phyloP scores from a whole-genome alignment of 1,140 invertebrate species.

The Aphidius gifuensis region DNA sequence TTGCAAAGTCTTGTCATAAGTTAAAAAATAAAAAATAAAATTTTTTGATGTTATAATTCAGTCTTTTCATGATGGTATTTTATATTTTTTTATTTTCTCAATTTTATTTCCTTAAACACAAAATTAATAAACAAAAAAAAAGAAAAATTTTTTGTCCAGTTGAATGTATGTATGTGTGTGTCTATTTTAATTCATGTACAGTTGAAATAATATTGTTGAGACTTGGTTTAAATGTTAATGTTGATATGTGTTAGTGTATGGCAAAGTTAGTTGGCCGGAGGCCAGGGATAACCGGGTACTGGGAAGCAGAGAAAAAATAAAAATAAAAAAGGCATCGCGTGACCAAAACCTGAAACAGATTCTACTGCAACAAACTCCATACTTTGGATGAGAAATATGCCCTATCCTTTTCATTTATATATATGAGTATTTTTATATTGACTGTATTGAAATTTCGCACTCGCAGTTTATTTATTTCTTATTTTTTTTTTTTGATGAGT shows the following conservation, averaged over 20 bases:
- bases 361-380: constrained; percentile 30
- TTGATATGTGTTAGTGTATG: constrained; percentile 23
- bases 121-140: no score
- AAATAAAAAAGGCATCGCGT: constrained; percentile 42
- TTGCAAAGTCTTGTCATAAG: neutral
- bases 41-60: neutral
- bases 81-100: neutral
- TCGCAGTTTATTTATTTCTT: no score
- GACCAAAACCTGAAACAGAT: constrained; percentile 48
- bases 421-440: no score
- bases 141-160: no score
- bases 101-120: no score
- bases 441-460: no score
- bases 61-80: neutral
- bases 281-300: constrained; percentile 38
- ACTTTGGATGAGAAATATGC: constrained; percentile 29
- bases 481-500: no score
- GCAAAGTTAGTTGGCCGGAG: constrained; percentile 25
- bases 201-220: neutral
- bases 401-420: constrained; percentile 23
- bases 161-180: neutral
- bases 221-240: neutral
- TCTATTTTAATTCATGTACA: neutral
- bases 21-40: neutral
- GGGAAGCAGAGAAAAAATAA: constrained; percentile 38